Base-by-base conservation (phyloP, 2,888 invertebrate genomes). In the Spisula solida region DNA sequence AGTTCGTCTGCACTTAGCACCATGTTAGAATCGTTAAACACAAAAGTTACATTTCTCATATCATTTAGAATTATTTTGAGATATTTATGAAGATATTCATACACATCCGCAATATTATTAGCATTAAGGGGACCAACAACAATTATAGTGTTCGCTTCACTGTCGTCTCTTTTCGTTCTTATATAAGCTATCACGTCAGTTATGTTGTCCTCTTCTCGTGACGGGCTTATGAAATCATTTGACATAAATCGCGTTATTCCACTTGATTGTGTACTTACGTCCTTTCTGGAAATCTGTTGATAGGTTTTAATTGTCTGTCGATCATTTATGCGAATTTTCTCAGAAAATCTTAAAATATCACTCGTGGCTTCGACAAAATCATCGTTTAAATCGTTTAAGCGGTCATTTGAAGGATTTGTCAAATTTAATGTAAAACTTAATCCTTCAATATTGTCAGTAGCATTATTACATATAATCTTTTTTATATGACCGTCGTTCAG, bases 171-270 rank as follows among this genome's bases (percentile, higher is more conserved):
- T 14, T 75, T 75, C 34, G 31, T 75, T 75, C 75, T 75, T 10
- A 34, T 34, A 34, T 16, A 31, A 4, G 16, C 29, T 1, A 16
- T 25, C 16, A 31, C 75, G 31, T 31, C 29, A 2, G 29, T 75
- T 6, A 75, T 5, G 16, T 70, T 6, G n/a, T 60, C 60, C 16
- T 10, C 31, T 29, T 75, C 31, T 75, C 34, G 75, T 75, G 18
- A 18, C 18, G 5, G 75, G 75, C 75, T 75, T 75, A 75, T 1
- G 16, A 31, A 31, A 75, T 31, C 8, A 75, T 75, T 75, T 75
- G 25, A 16, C 0, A 75, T 75, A 75, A 75, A 75, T 75, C 75
- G 25, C 18, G 29, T 75, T 75, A 31, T 75, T 75, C 75, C 75
- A 75, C 75, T 75, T 75, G 75, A 31, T 25, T 29, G 34, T 75